A percentile compares a stretch with the other conserved stretches of the same genome.
Conservation (phyloP, 2,888 invertebrate species). For the Tiliacea aurago region DNA sequence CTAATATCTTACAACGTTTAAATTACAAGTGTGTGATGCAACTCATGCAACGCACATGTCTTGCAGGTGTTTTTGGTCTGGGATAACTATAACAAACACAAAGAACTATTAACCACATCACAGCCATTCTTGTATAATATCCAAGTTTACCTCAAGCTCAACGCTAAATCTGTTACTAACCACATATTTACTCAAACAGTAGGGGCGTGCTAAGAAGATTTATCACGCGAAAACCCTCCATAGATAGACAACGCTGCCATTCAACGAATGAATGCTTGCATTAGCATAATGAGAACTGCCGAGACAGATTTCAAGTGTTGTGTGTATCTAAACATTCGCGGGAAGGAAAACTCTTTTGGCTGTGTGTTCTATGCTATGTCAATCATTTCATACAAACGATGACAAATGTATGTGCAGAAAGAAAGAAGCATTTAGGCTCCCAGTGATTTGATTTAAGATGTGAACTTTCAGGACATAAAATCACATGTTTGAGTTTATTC, state of each 20-base stretch:
- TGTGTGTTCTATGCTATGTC: neutral
- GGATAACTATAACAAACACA: neutral
- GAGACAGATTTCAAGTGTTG: conserved; percentile 74
- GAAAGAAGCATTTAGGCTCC: neutral
- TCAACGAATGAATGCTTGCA: conserved; percentile 75
- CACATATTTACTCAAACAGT: conserved; percentile 53
- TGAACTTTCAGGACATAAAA: neutral
- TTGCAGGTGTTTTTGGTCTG: neutral
- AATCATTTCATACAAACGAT: neutral
- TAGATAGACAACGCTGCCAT: conserved; percentile 62
- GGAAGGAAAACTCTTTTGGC: conserved; percentile 23
- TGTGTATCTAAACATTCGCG: conserved; percentile 46
- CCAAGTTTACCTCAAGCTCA: conserved; percentile 7
- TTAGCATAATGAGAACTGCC: conserved; percentile 79
- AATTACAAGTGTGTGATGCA: neutral
- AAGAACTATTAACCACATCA: neutral
- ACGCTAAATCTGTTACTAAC: conserved; percentile 32
- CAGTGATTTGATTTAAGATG: neutral
- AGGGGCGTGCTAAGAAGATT: conserved; percentile 68
- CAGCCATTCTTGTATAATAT: neutral
- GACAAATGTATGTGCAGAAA: neutral
- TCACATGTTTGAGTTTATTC: neutral
- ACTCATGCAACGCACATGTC: neutral
- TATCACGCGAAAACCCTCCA: conserved; percentile 69
- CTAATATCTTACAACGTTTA: neutral